Evolutionary conservation across 2,113 vertebrate species (phyloP), one percentile per base, ranked within the genome.

Genomic region (Corvus cornix): DNA sequence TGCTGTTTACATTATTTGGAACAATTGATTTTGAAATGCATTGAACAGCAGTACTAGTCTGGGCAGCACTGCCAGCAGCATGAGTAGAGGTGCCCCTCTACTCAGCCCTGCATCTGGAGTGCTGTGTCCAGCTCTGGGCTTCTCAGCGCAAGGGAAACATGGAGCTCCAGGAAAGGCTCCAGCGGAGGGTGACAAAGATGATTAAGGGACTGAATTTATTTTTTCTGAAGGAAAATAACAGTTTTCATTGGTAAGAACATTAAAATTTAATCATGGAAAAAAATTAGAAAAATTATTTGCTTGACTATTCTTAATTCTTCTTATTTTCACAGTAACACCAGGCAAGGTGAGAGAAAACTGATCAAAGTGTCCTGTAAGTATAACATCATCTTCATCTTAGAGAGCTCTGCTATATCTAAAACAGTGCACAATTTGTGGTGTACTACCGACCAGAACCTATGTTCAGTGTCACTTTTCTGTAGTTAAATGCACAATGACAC

Each of bases 151-250:
- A 23, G 27, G 10, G 18, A 44, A 56, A 73, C 10, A 4, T 0
- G 22, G 21, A 28, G 12, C 12, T 33, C 51, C 22, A 37, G 51
- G 18, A 37, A 26, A 1, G 0, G 8, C 18, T 31, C 31, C 37
- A 59, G 18, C 0, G 0, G 13, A 89, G 16, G 3, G 10, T 8
- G 30, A 18, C 9, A 56, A 37, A 31, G 20, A 10, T 39, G 52
- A 37, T 18, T 30, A 46, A 68, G 24, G 19, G 24, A 41, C 24
- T 48, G 21, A 53, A 53, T 28, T 53, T 73, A 2, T 23, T 56
- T 62, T 13, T 87, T 58, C 28, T 48, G 12, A 68, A 72, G n/a
- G 21, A 84, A 87, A 95, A 14, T 2, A 88, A 37, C 6, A 27
- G 8, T 52, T 53, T 52, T 58, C 3, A 41, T 28, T 33, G 8